Evolutionary conservation across 2,797 vertebrate genomes (phyloP).

Genomic region (Parotocinclus haroldoi): DNA sequence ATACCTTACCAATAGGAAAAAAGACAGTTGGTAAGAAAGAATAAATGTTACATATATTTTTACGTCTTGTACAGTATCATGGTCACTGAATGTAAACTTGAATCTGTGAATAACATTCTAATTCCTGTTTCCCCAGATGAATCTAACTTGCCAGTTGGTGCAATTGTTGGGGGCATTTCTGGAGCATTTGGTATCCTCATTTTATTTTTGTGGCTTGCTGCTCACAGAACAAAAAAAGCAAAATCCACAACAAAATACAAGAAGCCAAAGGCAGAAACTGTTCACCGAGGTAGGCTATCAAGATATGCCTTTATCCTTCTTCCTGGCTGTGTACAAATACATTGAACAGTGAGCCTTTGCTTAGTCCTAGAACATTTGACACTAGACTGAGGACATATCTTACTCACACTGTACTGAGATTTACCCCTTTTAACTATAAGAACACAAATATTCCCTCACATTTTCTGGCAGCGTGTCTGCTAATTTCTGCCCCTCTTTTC

Average conservation of each 20-base stretch:
- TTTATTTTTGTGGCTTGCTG: neutral
- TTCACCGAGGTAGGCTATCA: constrained; percentile 28
- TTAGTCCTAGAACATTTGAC: neutral
- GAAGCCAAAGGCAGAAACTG: neutral
- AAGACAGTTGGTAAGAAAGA: neutral
- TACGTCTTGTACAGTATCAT: neutral
- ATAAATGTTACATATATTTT: neutral
- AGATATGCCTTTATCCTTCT: no score
- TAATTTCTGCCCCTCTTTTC: neutral
- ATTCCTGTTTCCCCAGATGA: constrained; percentile 5
- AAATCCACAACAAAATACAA: constrained; percentile 16
- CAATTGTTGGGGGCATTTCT: neutral
- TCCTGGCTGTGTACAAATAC: no score
- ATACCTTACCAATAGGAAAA: rapidly evolving
- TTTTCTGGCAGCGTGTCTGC: neutral
- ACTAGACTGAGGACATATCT: no score
- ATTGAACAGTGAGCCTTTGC: neutral
- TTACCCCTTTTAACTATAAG: neutral
- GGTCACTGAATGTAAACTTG: neutral
- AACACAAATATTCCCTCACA: constrained; percentile 7
- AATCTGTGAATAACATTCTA: neutral
- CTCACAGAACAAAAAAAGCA: constrained; percentile 12
- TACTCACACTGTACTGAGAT: no score
- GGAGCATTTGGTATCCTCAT: constrained; percentile 6
- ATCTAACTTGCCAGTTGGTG: neutral